phyloP scores from a whole-genome alignment of 92 coral and sea anemone species.

The Zoanthus solanderi region DNA sequence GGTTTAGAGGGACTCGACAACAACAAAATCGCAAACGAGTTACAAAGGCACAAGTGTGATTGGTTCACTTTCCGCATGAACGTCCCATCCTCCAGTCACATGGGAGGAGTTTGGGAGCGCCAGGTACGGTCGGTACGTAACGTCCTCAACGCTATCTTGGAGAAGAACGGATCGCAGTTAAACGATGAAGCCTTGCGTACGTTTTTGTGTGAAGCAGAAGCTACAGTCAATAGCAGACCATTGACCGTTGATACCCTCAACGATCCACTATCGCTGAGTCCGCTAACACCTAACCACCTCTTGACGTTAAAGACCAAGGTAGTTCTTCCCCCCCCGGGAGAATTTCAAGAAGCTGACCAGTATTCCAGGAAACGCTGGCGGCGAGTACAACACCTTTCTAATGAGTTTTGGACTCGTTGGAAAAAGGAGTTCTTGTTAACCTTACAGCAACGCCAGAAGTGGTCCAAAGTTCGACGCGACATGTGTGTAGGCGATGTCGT shows the following conservation, averaged over 20 bases:
- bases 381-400: background rate
- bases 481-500: conserved; percentile 26
- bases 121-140: conserved; percentile 37
- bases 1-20: background rate
- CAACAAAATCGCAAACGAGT: conserved; percentile 5
- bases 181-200: conserved; percentile 41
- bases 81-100: conserved; percentile 26
- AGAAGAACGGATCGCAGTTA: conserved; percentile 17
- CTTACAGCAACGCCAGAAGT: conserved; percentile 39
- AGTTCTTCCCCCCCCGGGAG: conserved; percentile 40
- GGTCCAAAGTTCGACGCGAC: conserved; percentile 27
- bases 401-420: conserved; percentile 50
- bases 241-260: conserved; percentile 26
- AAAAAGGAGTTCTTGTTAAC: conserved; percentile 13
- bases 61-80: conserved; percentile 22
- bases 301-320: conserved; percentile 47
- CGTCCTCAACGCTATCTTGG: conserved; percentile 39
- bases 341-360: conserved; percentile 36
- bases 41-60: conserved; percentile 15
- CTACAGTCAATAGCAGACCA: conserved; percentile 44
- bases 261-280: conserved; percentile 37
- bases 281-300: conserved; percentile 49
- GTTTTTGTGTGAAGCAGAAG: conserved; percentile 49
- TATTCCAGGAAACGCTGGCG: conserved; percentile 38
- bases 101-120: conserved; percentile 44